Percentiles rank a stretch among this genome's conserved stretches.
Evolutionary conservation across 2,113 vertebrate species (phyloP).

Genomic region (Sinocyclocheilus grahami): DNA sequence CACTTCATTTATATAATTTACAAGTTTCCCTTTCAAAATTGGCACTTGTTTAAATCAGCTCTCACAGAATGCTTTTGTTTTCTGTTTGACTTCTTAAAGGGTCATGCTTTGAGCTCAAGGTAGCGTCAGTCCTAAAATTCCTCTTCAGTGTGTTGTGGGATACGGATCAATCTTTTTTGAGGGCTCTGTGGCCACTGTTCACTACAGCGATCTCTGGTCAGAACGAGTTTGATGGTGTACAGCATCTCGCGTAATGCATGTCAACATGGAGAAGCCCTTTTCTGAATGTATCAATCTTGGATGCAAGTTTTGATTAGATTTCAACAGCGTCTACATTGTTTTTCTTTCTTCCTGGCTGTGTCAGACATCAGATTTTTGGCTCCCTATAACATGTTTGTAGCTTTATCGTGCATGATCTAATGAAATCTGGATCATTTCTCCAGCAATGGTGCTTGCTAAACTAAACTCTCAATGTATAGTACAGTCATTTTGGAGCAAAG

Average conservation of each 20-base stretch:
- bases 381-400: constrained; percentile 54
- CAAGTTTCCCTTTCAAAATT: constrained; percentile 31
- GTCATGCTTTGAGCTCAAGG: constrained; percentile 41
- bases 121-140: constrained; percentile 17
- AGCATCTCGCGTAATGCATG: constrained; percentile 18
- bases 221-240: neutral
- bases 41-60: constrained; percentile 38
- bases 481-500: constrained; percentile 51
- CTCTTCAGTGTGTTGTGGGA: neutral
- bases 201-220: neutral
- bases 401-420: constrained; percentile 60
- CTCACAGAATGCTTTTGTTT: constrained; percentile 21
- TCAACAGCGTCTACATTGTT: neutral
- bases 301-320: constrained; percentile 43
- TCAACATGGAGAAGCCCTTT: constrained; percentile 25
- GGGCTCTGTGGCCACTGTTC: neutral
- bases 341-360: constrained; percentile 26
- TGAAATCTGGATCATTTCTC: constrained; percentile 55
- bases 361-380: constrained; percentile 58
- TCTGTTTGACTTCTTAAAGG: neutral
- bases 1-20: constrained; percentile 47
- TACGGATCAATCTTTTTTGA: constrained; percentile 17
- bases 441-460: constrained; percentile 63
- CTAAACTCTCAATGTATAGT: constrained; percentile 48
- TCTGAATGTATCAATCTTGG: constrained; percentile 46